Base-by-base conservation (phyloP, 2,113 vertebrate species). In the Todiramphus chloris region DNA sequence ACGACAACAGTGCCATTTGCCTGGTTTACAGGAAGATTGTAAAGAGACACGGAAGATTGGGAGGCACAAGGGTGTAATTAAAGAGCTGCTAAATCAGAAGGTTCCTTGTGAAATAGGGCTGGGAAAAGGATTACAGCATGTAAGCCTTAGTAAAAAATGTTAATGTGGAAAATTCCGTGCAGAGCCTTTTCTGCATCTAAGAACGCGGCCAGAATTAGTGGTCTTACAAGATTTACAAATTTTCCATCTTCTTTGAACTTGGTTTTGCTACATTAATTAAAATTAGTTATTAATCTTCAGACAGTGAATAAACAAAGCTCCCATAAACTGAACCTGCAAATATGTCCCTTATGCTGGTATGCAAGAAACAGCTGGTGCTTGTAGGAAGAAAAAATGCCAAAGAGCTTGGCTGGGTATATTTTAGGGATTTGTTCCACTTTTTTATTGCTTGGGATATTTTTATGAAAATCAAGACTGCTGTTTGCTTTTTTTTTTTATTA, bases 181-280 rank as follows among this genome's bases (percentile, higher is more conserved):
- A 0, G 62, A 53, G 78, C 59, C 48, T 85, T 92, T 72, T 48
- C 56, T 85, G 60, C 60, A 10, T 31, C 82, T 39, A 18, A 91
- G 77, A 82, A 19, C 60, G 4, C 58, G 43, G 75, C 19, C 91
- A 83, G 72, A 86, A 60, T 85, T 73, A 90, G 72, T 33, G 55
- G 43, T 83, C 63, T 73, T 69, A 39, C 4, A 73, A 96, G 93
- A 80, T 77, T 94, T 92, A 62, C 35, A 73, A n/a, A 62, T 77
- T 90, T 96, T 66, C 72, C 31, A 0, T 76, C 75, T 89, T 78
- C 88, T 94, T 94, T 96, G 91, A 86, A 89, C 87, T 92, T 73
- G 53, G 10, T 83, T 94, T 92, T 92, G 67, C 76, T 80, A 80
- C 83, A 66, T 94, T 89, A 92, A 94, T 96, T 95, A 89, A 83